These are phyloP conservation scores for Siderastrea radians DNA, from an alignment of 92 coral and sea anemone genomes.

Conservation along the genomic window DNA sequence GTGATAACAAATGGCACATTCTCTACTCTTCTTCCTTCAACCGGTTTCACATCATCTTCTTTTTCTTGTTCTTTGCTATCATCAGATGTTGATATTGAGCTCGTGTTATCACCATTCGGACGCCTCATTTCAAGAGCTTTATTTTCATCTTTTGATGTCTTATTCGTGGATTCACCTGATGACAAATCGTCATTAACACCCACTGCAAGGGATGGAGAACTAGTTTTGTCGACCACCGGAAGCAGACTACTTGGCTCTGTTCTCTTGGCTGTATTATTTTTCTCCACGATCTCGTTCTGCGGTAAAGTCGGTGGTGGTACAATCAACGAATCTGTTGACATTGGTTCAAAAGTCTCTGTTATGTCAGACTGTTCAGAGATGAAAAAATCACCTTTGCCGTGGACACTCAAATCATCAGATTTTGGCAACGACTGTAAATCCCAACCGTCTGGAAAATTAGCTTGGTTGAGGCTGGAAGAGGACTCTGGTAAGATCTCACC, in stretches of 20 bases:
- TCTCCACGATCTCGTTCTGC: not conserved
- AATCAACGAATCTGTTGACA: not conserved
- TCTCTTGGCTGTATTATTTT: not conserved
- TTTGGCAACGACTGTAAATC: not conserved
- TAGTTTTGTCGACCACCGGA: not conserved
- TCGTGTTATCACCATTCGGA: not conserved
- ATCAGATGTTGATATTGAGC: not conserved
- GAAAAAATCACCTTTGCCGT: not conserved
- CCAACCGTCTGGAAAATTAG: not conserved
- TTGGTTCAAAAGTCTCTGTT: not conserved
- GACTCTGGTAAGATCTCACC: not conserved
- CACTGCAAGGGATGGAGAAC: not conserved
- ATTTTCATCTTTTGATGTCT: not conserved
- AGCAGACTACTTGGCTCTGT: not conserved
- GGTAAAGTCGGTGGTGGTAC: not conserved
- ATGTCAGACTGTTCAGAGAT: not conserved
- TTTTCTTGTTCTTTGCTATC: not conserved
- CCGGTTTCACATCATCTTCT: conserved; percentile 22
- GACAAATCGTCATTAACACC: not conserved
- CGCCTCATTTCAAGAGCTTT: not conserved
- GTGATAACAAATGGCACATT: conserved; percentile 88
- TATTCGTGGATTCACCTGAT: not conserved
- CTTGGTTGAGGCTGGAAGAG: not conserved
- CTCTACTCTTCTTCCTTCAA: conserved; percentile 87
- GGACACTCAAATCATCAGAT: not conserved